Base-by-base conservation (phyloP, 2,888 invertebrate species). In the Leptogaster cylindrica region DNA sequence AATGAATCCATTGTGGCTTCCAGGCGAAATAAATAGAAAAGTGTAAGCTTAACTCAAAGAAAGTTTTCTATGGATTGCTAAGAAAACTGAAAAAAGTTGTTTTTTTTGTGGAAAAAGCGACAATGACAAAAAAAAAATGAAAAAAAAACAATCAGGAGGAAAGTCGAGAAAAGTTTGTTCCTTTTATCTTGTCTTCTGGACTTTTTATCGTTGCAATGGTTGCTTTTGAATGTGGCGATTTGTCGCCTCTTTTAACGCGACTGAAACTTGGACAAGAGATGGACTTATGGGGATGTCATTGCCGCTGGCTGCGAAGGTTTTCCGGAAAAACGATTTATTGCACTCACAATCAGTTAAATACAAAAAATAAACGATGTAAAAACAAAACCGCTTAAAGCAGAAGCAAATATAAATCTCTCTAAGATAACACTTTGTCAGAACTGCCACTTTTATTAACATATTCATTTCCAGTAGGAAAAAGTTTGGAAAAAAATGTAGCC, bases 141-240 rank as follows among this genome's bases (percentile, higher is more conserved):
- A 6, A 36, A 3, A 36, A 36, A 36, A n/a, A n/a, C n/a, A n/a
- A n/a, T n/a, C 4, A n/a, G 4, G 12, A 36, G 12, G 36, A 36
- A 36, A 36, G 36, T 36, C 12, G 12, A 36, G 7, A 36, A 36
- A 36, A 1, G 1, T 1, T 36, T 36, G 1, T n/a, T n/a, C n/a
- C n/a, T n/a, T 36, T 36, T n/a, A 12, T 36, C 36, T n/a, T 36
- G 36, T 36, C n/a, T n/a, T 36, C n/a, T 36, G n/a, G 36, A 36
- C 36, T 36, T 36, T n/a, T 36, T 36, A 36, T 36, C 36, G n/a
- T n/a, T n/a, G n/a, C n/a, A n/a, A n/a, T 36, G 36, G 36, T 1
- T 1, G 10, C 4, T 14, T n/a, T 36, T 36, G n/a, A 36, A 3
- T 36, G 36, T 36, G 2, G 1, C 2, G 36, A 36, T 36, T 36